Percentiles rank a stretch among this genome's conserved stretches.
Evolutionary conservation across 2,797 vertebrate species (phyloP).

Genomic region (Hybognathus amarus): DNA sequence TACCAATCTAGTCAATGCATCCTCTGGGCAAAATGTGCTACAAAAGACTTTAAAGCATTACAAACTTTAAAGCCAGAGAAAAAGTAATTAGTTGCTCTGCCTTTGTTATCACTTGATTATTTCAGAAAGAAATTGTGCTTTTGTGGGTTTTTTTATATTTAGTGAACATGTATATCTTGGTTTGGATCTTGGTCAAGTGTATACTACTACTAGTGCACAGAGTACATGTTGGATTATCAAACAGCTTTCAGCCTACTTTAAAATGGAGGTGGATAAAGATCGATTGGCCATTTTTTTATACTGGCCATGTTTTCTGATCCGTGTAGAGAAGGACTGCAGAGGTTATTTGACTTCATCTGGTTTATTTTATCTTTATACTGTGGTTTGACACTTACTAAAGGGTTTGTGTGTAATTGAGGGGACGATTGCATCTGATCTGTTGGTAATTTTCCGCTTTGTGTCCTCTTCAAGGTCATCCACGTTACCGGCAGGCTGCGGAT

Average conservation of each 20-base stretch:
- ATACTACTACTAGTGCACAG: not conserved
- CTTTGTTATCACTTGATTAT: conserved; percentile 52
- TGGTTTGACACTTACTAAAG: not conserved
- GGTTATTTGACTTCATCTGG: conserved; percentile 18
- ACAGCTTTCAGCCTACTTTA: conserved; percentile 32
- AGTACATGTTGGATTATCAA: not conserved
- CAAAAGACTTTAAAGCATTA: conserved; percentile 57
- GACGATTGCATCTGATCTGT: not conserved
- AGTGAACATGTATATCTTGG: conserved; percentile 14
- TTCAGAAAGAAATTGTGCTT: conserved; percentile 39
- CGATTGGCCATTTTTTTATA: not conserved
- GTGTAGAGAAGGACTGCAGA: conserved; percentile 17
- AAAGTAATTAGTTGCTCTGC: conserved; percentile 63
- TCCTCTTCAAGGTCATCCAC: conserved; percentile 89
- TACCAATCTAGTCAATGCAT: conserved; percentile 65
- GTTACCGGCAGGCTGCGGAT: conserved; percentile 94
- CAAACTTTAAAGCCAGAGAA: conserved; percentile 65
- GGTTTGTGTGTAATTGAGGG: not conserved
- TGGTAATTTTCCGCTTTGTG: conserved; percentile 18
- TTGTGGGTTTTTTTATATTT: conserved; percentile 51
- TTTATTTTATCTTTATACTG: conserved; percentile 13
- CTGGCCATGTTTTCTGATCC: conserved; percentile 19
- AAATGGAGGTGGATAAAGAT: conserved; percentile 39
- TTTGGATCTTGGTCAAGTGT: not conserved
- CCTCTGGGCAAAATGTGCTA: conserved; percentile 66